Base-by-base conservation (phyloP, 2,888 invertebrate species). In the Trachelus troglodyta region DNA sequence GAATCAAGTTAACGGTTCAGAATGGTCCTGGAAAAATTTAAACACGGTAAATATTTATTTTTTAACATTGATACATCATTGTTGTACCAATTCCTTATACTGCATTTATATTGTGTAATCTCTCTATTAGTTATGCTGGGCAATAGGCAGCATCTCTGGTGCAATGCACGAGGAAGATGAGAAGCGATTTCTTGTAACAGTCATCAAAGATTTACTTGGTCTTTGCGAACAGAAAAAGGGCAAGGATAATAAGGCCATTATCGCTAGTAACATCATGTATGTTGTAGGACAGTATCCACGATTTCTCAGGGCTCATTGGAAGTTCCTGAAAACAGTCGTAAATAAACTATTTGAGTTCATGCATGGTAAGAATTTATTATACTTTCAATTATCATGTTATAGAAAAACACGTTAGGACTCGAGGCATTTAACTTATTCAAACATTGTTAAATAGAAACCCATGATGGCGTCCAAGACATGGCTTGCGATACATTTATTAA, bases 401-500 rank as follows among this genome's bases (percentile, higher is more conserved):
- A 74, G 37, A 31, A 69, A 11, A 12, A 33, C 69, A 68, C 75
- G 4, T 69, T 34, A n/a, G 11, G 35, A 69, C 11, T 31, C 31
- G 31, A 33, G 34, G 56, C 74, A 34, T 76, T 31, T 75, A 35
- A 73, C n/a, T 11, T 35, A 69, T 40, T 76, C 75, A 33, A 31
- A 34, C 33, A 37, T n/a, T 40, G 76, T 84, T 83, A 87, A 90
- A 31, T 87, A 95, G 99, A 99, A 93, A 99, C 99, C 77, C 99
- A 99, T 91, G 99, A 99, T 92, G 99, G 99, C 88, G 99, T 99
- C 37, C 99, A 99, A 92, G 99, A 99, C 90, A 99, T 99, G 99
- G 99, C 99, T 80, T 99, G 99, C 93, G 99, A 99, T 93, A 99
- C 99, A 69, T 99, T 99, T 92, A 99, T 99, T 86, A 99, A 99